Evolutionary conservation across 2,888 invertebrate species (phyloP).

Genomic region (Oxytorus armatus): DNA sequence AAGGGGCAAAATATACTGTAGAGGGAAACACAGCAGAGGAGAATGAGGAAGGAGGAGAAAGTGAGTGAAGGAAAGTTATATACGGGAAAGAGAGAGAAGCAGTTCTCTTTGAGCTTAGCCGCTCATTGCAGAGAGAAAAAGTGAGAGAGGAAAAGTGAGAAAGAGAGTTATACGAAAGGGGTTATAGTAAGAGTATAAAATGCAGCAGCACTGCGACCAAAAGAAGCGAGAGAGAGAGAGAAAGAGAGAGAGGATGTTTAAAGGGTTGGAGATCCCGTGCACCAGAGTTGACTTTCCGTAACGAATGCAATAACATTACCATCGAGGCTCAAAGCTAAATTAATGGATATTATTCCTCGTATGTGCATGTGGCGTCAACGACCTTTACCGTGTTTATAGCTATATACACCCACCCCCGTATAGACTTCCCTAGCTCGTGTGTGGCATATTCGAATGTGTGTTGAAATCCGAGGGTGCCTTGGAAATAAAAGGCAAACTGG

Average conservation of each 20-base stretch:
- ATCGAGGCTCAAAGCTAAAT: constrained; percentile 79
- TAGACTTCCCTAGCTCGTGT: constrained; percentile 52
- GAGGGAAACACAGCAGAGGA: too few relatives aligned
- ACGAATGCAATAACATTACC: constrained; percentile 82
- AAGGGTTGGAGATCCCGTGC: constrained; percentile 52
- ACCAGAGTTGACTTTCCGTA: constrained; percentile 73
- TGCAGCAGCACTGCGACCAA: not conserved
- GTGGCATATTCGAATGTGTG: constrained; percentile 23
- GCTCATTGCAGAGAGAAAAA: constrained; percentile 38
- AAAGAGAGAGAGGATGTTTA: constrained; percentile 40
- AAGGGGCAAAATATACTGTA: too few relatives aligned
- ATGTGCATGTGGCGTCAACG: constrained; percentile 61
- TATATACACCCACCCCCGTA: constrained; percentile 4
- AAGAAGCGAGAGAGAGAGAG: constrained; percentile 29
- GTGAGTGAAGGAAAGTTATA: constrained; percentile 29
- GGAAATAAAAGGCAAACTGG: constrained; percentile 75
- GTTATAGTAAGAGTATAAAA: constrained; percentile 20
- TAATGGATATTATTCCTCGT: constrained; percentile 78
- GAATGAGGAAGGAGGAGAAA: constrained; percentile 2
- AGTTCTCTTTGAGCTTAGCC: constrained; percentile 44
- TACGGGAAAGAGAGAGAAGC: constrained; percentile 26
- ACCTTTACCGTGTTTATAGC: constrained; percentile 45
- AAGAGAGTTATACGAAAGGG: not conserved
- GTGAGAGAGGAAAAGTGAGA: not conserved
- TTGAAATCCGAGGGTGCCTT: constrained; percentile 45